Evolutionary conservation across 1,140 invertebrate species (phyloP), one percentile per base, ranked within the genome.

Genomic region (Hesperophylax magnus): DNA sequence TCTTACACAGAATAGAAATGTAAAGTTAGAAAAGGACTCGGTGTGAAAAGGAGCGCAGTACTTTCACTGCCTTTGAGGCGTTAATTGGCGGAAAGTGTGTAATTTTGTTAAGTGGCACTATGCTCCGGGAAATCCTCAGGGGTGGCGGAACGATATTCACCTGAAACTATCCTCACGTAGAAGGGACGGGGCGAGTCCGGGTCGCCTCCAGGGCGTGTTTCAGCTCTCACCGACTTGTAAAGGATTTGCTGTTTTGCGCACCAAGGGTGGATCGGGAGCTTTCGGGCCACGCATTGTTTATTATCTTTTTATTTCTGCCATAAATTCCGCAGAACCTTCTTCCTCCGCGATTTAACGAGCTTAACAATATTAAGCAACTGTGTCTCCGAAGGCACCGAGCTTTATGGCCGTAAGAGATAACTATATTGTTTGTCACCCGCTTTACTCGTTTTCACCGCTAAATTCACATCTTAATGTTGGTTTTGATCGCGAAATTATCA

Each of bases 331-430:
- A 18, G 52, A 31, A 53, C 71, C 53, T 31, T 75, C 71, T 75
- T 75, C 71, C 71, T 56, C 27, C 69, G 24, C 52, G 53, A 75
- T 75, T 75, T 75, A 75, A 75, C 71, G 71, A 75, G 71, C 71
- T 34, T 31, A 75, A 75, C 71, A 58, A 75, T 75, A 75, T 75
- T 75, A 75, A 75, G 52, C 71, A 75, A 75, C 52, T 75, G 71
- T 11, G 71, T 56, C 71, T 75, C 27, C 18, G 22, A 75, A 54
- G 69, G 54, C 20, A 56, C 24, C 53, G 27, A 27, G 71, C 8
- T 75, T 58, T 58, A 56, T 31, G 71, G 31, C 15, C 52, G 53
- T n/a, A 20, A 9, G 34, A 52, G 34, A 20, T 24, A 72, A 53
- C 52, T 27, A 5, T 75, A 54, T 75, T 75, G 71, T 75, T 15